phyloP scores from a whole-genome alignment of 1,140 invertebrate species.

The Drosophila tropicalis region DNA sequence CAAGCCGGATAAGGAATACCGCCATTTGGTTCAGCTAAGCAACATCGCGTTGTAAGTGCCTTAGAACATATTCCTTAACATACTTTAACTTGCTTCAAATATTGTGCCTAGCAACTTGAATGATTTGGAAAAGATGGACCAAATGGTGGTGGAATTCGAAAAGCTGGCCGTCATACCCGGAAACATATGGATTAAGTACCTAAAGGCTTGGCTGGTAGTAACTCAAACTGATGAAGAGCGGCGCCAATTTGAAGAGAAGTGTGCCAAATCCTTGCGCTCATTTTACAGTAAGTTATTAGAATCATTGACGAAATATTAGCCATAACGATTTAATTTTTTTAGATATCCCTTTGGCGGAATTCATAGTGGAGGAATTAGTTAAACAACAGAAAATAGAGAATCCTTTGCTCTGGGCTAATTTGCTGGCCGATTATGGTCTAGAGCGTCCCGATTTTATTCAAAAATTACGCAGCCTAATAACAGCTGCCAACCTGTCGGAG shows the following conservation, averaged over 20 bases:
- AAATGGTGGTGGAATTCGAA: conserved; percentile 24
- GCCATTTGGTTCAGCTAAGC: not conserved
- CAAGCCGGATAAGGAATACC: conserved; percentile 3
- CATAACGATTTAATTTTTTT: not conserved
- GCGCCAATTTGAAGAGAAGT: conserved; percentile 28
- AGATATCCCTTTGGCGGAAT: conserved; percentile 50
- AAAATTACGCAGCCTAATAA: not conserved
- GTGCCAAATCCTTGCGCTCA: conserved; percentile 28
- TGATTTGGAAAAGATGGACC: conserved; percentile 41
- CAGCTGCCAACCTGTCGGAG: not conserved
- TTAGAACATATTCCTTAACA: not conserved
- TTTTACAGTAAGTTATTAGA: conserved; percentile 45
- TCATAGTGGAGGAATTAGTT: conserved; percentile 30
- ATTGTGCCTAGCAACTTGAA: conserved; percentile 39
- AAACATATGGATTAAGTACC: conserved; percentile 54
- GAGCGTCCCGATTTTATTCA: conserved; percentile 42
- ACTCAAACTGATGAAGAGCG: conserved; percentile 50
- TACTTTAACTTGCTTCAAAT: not conserved
- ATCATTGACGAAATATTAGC: too few relatives aligned
- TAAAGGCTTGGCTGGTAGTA: conserved; percentile 36
- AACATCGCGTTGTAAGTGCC: conserved; percentile 4
- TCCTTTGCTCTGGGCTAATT: conserved; percentile 37
- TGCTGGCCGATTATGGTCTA: conserved; percentile 54
- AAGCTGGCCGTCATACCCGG: conserved; percentile 39
- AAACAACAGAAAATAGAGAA: conserved; percentile 12